phyloP scores from a whole-genome alignment of 1,140 invertebrate genomes.

The Drosophila pectinifera region DNA sequence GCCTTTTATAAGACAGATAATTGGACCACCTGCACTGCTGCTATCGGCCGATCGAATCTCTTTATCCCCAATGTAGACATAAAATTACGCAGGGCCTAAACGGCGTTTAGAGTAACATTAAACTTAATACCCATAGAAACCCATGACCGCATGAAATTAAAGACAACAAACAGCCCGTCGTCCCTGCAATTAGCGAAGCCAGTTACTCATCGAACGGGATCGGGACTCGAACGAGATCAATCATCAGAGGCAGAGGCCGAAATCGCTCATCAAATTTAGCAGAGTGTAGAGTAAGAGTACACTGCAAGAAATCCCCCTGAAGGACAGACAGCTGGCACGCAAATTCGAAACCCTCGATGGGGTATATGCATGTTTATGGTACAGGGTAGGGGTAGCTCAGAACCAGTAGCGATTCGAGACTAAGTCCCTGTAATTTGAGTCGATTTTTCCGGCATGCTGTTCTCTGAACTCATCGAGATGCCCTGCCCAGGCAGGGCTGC shows the following conservation, averaged over 20 bases:
- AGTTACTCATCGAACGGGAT: conserved; percentile 41
- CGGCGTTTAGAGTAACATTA: conserved; percentile 63
- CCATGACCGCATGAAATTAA: conserved; percentile 71
- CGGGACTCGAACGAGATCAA: conserved; percentile 48
- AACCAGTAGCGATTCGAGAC: conserved; percentile 42
- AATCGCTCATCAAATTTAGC: conserved; percentile 63
- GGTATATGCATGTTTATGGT: no score
- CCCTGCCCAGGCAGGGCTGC: conserved; percentile 36
- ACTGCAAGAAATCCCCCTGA: conserved; percentile 52
- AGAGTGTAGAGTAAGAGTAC: conserved; percentile 48
- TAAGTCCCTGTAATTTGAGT: conserved; percentile 74
- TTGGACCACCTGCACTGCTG: conserved; percentile 59
- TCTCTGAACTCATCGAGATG: conserved; percentile 49
- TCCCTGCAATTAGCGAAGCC: conserved; percentile 44
- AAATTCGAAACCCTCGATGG: conserved; percentile 66
- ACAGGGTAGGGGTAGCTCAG: conserved; percentile 45
- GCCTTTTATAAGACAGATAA: conserved; percentile 18
- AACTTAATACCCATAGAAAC: conserved; percentile 35
- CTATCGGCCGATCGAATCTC: conserved; percentile 44
- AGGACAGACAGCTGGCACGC: conserved; percentile 77
- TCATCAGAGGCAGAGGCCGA: conserved; percentile 33
- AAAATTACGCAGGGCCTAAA: conserved; percentile 47
- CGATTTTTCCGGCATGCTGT: conserved; percentile 80
- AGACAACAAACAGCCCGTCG: conserved; percentile 41
- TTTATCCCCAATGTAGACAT: conserved; percentile 45